phyloP scores from a whole-genome alignment of 1,140 invertebrate genomes.

The Vollenhovia emeryi region DNA sequence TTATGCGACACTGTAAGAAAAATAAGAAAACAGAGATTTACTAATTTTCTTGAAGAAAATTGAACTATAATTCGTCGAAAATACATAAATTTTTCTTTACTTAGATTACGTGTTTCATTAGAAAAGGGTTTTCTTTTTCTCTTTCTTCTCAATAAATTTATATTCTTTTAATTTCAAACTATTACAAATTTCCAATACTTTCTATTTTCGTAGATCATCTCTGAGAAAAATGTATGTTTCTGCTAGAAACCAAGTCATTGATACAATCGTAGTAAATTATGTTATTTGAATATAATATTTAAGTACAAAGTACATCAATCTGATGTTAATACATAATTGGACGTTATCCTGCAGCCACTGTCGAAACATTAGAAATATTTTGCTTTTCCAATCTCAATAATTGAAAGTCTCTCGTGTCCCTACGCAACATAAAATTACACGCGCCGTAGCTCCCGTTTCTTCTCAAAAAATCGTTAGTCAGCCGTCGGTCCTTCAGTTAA shows the following conservation, averaged over 20 bases:
- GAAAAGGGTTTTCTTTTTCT: not conserved
- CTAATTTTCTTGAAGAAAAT: not conserved
- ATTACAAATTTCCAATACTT: not conserved
- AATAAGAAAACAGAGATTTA: not conserved
- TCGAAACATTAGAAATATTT: not conserved
- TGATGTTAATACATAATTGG: not conserved
- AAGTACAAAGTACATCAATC: not conserved
- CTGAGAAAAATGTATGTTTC: not conserved
- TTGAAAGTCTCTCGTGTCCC: not conserved
- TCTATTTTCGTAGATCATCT: not conserved
- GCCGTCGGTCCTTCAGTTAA: conserved; percentile 40
- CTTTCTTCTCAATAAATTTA: not conserved
- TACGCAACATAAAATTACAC: conserved; percentile 13
- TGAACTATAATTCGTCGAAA: not conserved
- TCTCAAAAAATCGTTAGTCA: conserved; percentile 30
- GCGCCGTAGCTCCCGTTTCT: not conserved
- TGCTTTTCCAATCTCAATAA: not conserved
- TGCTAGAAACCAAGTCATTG: not conserved
- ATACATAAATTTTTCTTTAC: not conserved
- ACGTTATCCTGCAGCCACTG: not conserved
- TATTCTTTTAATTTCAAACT: not conserved
- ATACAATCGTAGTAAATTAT: not conserved
- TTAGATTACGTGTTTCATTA: not conserved
- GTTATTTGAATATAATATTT: not conserved
- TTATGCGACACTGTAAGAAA: not conserved